Evolutionary conservation across 2,797 vertebrate species (phyloP).

Genomic region (Acipenser transmontanus): DNA sequence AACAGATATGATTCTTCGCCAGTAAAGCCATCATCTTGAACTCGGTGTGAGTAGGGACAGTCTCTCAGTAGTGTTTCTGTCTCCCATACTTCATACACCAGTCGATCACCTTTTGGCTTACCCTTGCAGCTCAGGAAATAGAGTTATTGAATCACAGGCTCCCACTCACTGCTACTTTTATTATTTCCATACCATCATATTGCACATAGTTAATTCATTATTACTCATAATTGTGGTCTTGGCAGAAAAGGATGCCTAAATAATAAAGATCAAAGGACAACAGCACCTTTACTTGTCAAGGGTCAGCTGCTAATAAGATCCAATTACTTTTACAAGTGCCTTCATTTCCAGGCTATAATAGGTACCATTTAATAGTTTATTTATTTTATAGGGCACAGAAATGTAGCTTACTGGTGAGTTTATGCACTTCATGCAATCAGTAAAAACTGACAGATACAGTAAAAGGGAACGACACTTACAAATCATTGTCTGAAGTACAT

Average conservation of each 20-base stretch:
- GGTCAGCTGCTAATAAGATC: neutral
- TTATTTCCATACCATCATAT: neutral
- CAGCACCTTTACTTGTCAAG: neutral
- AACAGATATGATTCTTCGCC: too few relatives aligned
- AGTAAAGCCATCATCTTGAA: neutral
- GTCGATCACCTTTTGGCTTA: neutral
- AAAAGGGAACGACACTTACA: too few relatives aligned
- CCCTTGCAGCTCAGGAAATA: neutral
- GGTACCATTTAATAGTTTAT: too few relatives aligned
- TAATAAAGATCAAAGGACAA: neutral
- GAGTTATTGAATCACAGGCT: neutral
- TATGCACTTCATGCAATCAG: too few relatives aligned
- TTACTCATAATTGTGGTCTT: constrained; percentile 6
- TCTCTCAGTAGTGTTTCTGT: neutral
- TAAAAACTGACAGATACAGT: too few relatives aligned
- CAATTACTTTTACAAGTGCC: neutral
- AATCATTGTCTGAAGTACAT: too few relatives aligned
- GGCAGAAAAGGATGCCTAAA: neutral
- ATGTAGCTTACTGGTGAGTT: too few relatives aligned
- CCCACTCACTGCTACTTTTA: neutral
- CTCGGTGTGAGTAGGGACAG: neutral
- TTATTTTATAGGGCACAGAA: too few relatives aligned
- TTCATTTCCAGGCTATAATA: neutral
- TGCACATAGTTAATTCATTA: neutral
- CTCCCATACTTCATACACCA: neutral